A percentile compares a stretch with the other conserved stretches of the same genome.
Conservation (phyloP, 2,797 vertebrate genomes). For the Xerus rutilus region DNA sequence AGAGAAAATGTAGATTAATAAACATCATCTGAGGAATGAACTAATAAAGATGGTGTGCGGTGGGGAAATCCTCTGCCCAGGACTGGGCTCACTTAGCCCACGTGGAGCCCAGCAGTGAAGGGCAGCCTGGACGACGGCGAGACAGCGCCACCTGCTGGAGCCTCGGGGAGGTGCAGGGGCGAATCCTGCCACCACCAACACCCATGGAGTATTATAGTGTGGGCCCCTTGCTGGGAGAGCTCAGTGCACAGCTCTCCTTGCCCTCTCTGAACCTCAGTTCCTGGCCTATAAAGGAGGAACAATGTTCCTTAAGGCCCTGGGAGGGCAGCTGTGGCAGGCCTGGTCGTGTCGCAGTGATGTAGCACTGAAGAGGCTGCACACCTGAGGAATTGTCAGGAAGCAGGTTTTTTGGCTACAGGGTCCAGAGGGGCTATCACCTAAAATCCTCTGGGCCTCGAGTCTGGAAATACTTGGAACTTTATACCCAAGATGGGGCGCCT, state of each 20-base stretch:
- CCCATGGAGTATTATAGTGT: too few species aligned
- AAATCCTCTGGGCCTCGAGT: too few species aligned
- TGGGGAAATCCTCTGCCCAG: background rate
- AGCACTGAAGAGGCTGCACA: too few species aligned
- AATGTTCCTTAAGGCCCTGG: background rate
- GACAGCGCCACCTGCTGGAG: slow-evolving; percentile 74
- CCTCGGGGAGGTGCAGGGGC: rapidly evolving
- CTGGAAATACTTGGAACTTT: too few species aligned
- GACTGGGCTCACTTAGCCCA: background rate
- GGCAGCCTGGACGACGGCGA: background rate
- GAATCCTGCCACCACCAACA: background rate
- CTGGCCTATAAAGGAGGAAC: background rate
- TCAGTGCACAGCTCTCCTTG: background rate
- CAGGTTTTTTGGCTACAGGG: too few species aligned
- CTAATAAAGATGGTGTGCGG: background rate
- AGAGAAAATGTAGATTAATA: background rate
- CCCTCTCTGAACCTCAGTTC: background rate
- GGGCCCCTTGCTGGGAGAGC: too few species aligned
- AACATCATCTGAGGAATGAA: background rate
- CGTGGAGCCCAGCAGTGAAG: background rate
- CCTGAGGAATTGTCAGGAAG: too few species aligned
- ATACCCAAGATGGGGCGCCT: too few species aligned
- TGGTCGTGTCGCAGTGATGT: background rate
- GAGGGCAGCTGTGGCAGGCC: rapidly evolving
- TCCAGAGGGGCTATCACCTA: too few species aligned